A percentile compares a stretch with the other conserved stretches of the same genome.
phyloP scores from a whole-genome alignment of 2,113 vertebrate species.

The Camarhynchus parvulus region DNA sequence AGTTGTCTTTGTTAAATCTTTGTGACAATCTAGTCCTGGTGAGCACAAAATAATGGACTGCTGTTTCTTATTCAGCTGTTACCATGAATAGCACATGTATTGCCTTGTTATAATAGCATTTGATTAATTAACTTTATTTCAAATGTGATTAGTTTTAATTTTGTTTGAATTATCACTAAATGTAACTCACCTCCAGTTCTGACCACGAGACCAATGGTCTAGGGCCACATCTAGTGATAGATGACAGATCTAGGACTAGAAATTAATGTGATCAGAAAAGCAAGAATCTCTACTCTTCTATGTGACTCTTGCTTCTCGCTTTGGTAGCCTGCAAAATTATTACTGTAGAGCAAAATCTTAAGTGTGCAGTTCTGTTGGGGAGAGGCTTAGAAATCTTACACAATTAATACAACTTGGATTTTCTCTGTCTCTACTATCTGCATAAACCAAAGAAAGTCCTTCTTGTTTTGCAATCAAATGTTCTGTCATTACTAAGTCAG shows the following conservation, averaged over 20 bases:
- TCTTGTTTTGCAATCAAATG: background rate
- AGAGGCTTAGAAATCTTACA: background rate
- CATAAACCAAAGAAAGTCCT: background rate
- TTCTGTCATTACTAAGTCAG: background rate
- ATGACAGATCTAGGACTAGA: background rate
- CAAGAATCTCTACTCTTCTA: background rate
- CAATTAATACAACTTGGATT: background rate
- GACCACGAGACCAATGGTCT: background rate
- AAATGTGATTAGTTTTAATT: background rate
- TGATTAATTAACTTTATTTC: background rate
- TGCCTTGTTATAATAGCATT: background rate
- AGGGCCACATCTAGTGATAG: background rate
- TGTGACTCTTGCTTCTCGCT: background rate
- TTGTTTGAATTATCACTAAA: background rate
- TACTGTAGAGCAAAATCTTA: background rate
- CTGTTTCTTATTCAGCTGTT: background rate
- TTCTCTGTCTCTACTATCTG: background rate
- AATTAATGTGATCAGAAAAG: background rate
- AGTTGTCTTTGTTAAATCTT: background rate
- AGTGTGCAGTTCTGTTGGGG: background rate
- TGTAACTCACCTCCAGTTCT: background rate
- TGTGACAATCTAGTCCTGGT: background rate
- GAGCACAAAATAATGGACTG: background rate
- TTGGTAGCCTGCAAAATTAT: background rate
- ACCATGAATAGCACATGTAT: background rate